Evolutionary conservation across 1,140 invertebrate genomes (phyloP).

Genomic region (Drosophila ercepeae): DNA sequence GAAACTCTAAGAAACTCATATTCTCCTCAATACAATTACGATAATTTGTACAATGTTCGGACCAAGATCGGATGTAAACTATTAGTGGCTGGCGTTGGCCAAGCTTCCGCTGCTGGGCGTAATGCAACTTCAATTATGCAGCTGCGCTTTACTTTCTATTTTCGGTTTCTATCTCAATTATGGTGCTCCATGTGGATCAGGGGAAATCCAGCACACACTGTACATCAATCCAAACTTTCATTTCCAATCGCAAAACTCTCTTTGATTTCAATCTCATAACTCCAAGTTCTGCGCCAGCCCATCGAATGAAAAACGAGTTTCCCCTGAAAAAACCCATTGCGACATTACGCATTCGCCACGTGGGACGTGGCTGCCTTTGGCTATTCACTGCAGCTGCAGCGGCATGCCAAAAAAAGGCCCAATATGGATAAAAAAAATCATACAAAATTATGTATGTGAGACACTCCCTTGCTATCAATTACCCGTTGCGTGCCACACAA

Average conservation of each 20-base stretch:
- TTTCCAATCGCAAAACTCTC: constrained; percentile 49
- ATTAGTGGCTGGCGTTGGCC: constrained; percentile 28
- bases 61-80: constrained; percentile 22
- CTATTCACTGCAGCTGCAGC: constrained; percentile 36
- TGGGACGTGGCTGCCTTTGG: constrained; percentile 47
- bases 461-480: constrained; percentile 37
- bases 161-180: constrained; percentile 56
- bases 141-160: constrained; percentile 76
- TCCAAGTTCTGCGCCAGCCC: constrained; percentile 17
- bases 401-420: constrained; percentile 38
- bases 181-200: constrained; percentile 27
- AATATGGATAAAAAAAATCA: neutral
- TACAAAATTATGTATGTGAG: constrained; percentile 59
- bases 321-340: constrained; percentile 16
- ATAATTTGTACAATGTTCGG: neutral
- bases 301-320: constrained; percentile 50
- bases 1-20: neutral
- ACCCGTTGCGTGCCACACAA: constrained; percentile 28
- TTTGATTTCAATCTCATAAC: constrained; percentile 58
- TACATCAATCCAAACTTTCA: constrained; percentile 25
- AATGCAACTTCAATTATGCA: constrained; percentile 63
- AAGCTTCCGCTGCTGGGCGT: constrained; percentile 46
- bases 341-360: constrained; percentile 71
- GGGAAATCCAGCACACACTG: constrained; percentile 20
- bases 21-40: neutral